phyloP scores from a whole-genome alignment of 2,113 vertebrate species.

The Casuarius casuarius region DNA sequence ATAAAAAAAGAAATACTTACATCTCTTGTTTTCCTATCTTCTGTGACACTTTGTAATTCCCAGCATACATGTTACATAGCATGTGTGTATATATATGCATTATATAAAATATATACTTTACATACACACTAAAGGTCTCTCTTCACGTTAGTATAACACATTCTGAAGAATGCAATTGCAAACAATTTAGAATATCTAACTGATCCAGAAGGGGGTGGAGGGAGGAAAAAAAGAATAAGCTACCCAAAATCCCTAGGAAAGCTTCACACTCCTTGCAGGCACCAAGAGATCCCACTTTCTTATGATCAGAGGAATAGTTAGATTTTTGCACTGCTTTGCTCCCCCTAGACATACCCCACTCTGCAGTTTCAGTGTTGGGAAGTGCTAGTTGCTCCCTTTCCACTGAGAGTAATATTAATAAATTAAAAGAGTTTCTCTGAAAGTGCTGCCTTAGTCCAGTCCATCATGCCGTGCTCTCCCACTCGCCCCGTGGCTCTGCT shows the following conservation, averaged over 20 bases:
- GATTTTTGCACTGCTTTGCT: slow-evolving; percentile 38
- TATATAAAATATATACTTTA: slow-evolving; percentile 61
- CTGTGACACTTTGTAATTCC: not conserved
- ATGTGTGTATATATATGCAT: slow-evolving; percentile 2
- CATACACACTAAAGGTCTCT: slow-evolving; percentile 27
- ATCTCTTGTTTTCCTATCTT: not conserved
- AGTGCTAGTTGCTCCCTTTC: slow-evolving; percentile 37
- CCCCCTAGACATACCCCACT: slow-evolving; percentile 2
- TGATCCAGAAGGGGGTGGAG: not conserved
- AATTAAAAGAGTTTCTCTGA: slow-evolving; percentile 62
- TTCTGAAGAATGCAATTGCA: not conserved
- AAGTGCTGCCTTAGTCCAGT: slow-evolving; percentile 42
- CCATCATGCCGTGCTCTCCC: slow-evolving; percentile 71
- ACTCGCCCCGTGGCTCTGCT: slow-evolving; percentile 68
- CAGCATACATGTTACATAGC: slow-evolving; percentile 7
- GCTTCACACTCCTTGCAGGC: slow-evolving; percentile 19
- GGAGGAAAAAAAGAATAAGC: not conserved
- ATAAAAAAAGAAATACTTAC: slow-evolving; percentile 42
- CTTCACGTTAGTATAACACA: not conserved
- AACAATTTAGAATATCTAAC: not conserved
- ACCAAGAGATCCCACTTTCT: slow-evolving; percentile 39
- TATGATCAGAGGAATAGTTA: not conserved
- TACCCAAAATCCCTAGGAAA: slow-evolving; percentile 48
- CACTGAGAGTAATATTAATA: slow-evolving; percentile 50
- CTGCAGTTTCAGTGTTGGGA: slow-evolving; percentile 44